Conservation (phyloP, 2,888 invertebrate species). For the Tuberolachnus salignus region DNA sequence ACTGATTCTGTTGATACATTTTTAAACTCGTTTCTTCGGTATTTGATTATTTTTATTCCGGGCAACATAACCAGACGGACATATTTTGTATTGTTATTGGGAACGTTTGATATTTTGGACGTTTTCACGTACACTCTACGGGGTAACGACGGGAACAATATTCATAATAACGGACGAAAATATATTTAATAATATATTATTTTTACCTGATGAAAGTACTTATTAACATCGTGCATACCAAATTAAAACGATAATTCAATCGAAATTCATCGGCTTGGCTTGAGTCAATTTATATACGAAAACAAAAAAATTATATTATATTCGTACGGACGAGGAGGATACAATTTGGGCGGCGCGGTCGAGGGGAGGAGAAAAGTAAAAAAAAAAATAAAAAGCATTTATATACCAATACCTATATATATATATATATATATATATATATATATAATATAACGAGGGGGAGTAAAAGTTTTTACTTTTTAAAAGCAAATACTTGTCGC, state of each 20-base stretch:
- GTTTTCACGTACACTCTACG: too few relatives aligned
- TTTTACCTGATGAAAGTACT: too few relatives aligned
- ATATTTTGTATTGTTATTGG: too few relatives aligned
- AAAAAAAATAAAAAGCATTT: too few relatives aligned
- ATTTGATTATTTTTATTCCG: too few relatives aligned
- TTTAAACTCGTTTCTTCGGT: too few relatives aligned
- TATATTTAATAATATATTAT: too few relatives aligned
- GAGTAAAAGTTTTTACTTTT: conserved; percentile 50
- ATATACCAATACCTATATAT: background rate
- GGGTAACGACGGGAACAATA: background rate
- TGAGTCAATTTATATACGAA: background rate
- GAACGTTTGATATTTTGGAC: too few relatives aligned
- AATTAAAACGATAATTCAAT: background rate
- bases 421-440: too few relatives aligned
- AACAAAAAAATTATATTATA: background rate
- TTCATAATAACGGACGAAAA: too few relatives aligned
- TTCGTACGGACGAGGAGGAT: background rate
- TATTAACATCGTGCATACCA: background rate
- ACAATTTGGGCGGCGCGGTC: background rate
- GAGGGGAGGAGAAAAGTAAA: background rate
- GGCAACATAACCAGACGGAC: too few relatives aligned
- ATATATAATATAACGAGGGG: background rate
- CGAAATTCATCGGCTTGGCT: background rate
- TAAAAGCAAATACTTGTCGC: conserved; percentile 56
- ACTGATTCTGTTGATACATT: too few relatives aligned